Evolutionary conservation across 23 tunicate genomes (phyloP).

Genomic region (Trididemnum nubilum): DNA sequence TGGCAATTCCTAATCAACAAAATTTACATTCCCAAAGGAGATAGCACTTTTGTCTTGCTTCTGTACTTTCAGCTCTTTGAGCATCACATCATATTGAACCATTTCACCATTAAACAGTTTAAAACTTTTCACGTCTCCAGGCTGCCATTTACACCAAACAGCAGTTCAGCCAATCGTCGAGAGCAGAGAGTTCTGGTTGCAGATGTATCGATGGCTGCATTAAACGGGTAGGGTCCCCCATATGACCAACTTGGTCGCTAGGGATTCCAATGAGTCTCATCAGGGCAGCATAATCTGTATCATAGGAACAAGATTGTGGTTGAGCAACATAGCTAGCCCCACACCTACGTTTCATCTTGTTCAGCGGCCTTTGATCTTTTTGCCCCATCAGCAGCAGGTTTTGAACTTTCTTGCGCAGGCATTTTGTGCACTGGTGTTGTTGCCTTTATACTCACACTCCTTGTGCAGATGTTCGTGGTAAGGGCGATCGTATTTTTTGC

Average conservation of each 20-base stretch:
- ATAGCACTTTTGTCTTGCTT: not conserved
- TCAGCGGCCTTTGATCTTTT: too few species aligned
- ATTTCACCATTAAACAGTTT: not conserved
- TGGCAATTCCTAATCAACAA: conserved; percentile 9
- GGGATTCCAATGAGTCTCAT: too few species aligned
- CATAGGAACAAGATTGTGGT: too few species aligned
- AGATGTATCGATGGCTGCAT: not conserved
- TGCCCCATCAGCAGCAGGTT: too few species aligned
- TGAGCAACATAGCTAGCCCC: too few species aligned
- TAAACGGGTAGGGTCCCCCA: too few species aligned
- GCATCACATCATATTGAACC: not conserved
- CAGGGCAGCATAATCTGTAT: too few species aligned
- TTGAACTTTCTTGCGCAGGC: too few species aligned
- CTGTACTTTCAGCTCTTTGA: not conserved
- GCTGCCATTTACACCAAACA: not conserved
- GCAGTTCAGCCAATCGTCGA: not conserved
- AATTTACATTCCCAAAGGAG: not conserved
- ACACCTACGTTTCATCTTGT: not conserved
- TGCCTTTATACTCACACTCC: too few species aligned
- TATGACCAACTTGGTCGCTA: too few species aligned
- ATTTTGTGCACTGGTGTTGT: too few species aligned
- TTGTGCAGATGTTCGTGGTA: not conserved
- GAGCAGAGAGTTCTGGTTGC: not conserved
- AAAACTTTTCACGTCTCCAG: not conserved
- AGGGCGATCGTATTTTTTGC: not conserved